Conservation (phyloP, 2,113 vertebrate genomes). For the Tachuris rubrigastra region DNA sequence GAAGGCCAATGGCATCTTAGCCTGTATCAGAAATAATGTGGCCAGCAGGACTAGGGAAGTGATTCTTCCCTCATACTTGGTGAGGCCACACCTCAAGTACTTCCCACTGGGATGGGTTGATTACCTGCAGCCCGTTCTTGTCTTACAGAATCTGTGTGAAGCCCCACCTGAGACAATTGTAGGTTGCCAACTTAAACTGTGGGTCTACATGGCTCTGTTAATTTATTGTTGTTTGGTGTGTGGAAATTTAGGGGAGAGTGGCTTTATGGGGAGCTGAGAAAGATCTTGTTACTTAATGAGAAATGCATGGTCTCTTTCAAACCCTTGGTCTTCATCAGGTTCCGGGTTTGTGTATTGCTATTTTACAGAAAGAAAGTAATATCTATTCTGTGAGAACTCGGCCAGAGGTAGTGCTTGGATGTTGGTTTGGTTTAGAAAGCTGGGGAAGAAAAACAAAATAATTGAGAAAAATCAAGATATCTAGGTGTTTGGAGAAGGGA, state of each 20-base stretch:
- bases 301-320: neutral
- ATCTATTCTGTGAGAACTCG: neutral
- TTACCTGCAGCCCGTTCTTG: neutral
- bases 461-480: neutral
- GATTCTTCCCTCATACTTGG: neutral
- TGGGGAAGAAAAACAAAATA: neutral
- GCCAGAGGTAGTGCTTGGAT: neutral
- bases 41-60: neutral
- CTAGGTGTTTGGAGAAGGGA: neutral
- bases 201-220: neutral
- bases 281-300: neutral
- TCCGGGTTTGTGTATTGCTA: neutral
- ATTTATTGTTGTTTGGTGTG: neutral
- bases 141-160: neutral
- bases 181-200: neutral
- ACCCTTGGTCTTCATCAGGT: neutral
- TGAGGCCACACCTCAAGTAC: neutral
- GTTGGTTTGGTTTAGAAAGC: neutral
- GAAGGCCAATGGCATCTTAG: neutral
- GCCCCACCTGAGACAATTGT: neutral
- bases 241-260: neutral
- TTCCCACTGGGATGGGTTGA: too few relatives aligned
- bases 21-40: neutral
- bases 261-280: neutral
- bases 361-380: neutral